Base-by-base conservation (phyloP, 2,797 vertebrate species). In the Balearica regulorum region DNA sequence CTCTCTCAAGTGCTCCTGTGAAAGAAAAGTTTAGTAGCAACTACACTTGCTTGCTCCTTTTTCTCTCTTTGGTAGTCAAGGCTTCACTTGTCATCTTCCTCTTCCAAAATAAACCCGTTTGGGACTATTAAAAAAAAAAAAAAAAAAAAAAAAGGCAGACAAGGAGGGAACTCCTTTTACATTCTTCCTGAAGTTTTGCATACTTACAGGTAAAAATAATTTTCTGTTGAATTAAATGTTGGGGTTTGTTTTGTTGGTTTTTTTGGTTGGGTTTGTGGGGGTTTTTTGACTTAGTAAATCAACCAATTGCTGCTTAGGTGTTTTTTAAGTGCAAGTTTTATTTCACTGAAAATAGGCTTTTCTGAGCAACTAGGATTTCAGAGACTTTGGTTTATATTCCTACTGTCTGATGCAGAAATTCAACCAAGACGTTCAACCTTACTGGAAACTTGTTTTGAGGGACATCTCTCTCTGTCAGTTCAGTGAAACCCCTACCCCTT, bases 91-190 rank as follows among this genome's bases (percentile, higher is more conserved):
- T 79, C 11, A 55, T 55, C n/a, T 48, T 69, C 11, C 13, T 53
- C 13, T 69, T 70, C 51, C 33, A 35, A 77, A 83, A 78, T 37
- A 85, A 76, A 43, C 2, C 16, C 0, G 0, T 41, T 54, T 49
- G 11, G 28, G 5, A 16, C 8, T n/a, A 21, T 24, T 6, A 19
- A 60, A 18, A 48, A 44, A 76, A 55, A 60, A 13, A 48, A 54
- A 80, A 49, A 12, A 10, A 5, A 24, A 60, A 13, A 48, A 54
- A 80, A 44, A 10, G 7, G 6, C 2, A 1, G 4, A 1, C 14
- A 4, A 8, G 5, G 3, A 1, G 6, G 2, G 7, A 15, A 35
- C 0, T 16, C 7, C 4, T 64, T 83, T 80, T 76, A 29, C 10
- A 5, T 54, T 33, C 5, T 54, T 58, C 16, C 25, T 75, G 24